Evolutionary conservation across 1,140 invertebrate species (phyloP), one percentile per base, ranked within the genome.

Genomic region (Drosophila aff.): DNA sequence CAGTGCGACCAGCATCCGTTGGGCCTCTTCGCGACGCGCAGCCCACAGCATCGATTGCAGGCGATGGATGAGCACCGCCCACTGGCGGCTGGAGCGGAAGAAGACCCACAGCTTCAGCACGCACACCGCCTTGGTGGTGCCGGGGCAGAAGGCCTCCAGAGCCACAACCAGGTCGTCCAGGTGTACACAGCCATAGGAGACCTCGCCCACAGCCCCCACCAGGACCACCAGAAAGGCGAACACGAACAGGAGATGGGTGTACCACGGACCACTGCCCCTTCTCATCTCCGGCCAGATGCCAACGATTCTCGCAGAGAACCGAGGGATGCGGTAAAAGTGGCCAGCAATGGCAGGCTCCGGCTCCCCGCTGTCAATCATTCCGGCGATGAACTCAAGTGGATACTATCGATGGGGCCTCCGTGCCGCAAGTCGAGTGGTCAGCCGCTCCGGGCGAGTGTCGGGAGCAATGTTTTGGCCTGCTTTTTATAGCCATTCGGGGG

Each of bases 81-180:
- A 91, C 18, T 73, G 60, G 1, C 78, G 72, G 53, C 77, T 76
- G 43, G 82, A 55, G 26, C 76, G 38, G 57, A 92, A 84, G 66
- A 92, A 92, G 28, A 83, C 75, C 31, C 40, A 67, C 60, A 92
- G 64, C 58, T 92, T 92, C 16, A 92, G 55, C 7, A 92, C 73
- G 36, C 73, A 91, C 4, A 92, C 79, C 8, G 81, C 79, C 60
- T 92, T 92, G 40, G 91, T 92, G 66, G 79, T 80, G 33, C 91
- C 91, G 15, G 91, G 91, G 74, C 91, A 92, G 55, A 92, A 92
- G 28, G 91, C 91, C 61, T 92, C 91, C 28, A 92, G 62, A 3
- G 91, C 91, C 8, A 63, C 67, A 9, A 92, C 76, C 49, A 92
- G 62, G 69, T 91, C 72, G 23, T 81, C 53, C 47, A 92, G 60